These are phyloP conservation scores for Candidula unifasciata DNA, from an alignment of 2,888 invertebrate genomes.

Conservation along the genomic window DNA sequence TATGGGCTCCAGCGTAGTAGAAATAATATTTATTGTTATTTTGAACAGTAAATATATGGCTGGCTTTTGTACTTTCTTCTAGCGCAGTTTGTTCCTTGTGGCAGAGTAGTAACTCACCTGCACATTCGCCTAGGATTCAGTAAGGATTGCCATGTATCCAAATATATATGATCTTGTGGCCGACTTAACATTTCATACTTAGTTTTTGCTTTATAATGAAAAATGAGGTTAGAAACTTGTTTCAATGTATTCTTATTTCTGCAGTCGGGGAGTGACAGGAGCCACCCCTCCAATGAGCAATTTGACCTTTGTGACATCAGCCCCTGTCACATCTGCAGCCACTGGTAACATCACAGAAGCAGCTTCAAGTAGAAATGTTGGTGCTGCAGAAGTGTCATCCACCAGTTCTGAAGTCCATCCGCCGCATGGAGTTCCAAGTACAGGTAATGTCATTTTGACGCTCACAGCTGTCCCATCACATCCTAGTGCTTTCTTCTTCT, in stretches of 20 bases:
- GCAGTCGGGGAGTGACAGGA: slow-evolving; percentile 48
- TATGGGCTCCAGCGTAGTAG: background rate
- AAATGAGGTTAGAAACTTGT: background rate
- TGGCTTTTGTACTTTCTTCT: too few species aligned
- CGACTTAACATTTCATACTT: too few species aligned
- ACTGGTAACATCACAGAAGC: slow-evolving; percentile 27
- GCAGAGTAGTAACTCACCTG: too few species aligned
- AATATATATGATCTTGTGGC: too few species aligned
- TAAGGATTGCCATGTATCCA: too few species aligned
- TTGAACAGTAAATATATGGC: too few species aligned
- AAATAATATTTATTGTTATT: too few species aligned
- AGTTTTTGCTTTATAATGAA: background rate
- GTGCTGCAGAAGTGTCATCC: background rate
- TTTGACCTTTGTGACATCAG: slow-evolving; percentile 41
- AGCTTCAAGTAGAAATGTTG: slow-evolving; percentile 2
- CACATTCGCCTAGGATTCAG: too few species aligned
- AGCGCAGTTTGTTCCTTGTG: too few species aligned
- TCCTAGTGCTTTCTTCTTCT: too few species aligned
- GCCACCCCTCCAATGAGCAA: slow-evolving; percentile 49
- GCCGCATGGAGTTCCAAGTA: background rate
- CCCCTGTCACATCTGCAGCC: slow-evolving; percentile 31
- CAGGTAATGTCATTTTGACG: background rate
- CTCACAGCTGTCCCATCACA: too few species aligned
- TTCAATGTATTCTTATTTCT: background rate
- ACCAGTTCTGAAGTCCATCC: background rate